A percentile compares a stretch with the other conserved stretches of the same genome.
Evolutionary conservation across 53 echinoderm and acorn worm species (phyloP).

Genomic region (Paracentrotus lividus): DNA sequence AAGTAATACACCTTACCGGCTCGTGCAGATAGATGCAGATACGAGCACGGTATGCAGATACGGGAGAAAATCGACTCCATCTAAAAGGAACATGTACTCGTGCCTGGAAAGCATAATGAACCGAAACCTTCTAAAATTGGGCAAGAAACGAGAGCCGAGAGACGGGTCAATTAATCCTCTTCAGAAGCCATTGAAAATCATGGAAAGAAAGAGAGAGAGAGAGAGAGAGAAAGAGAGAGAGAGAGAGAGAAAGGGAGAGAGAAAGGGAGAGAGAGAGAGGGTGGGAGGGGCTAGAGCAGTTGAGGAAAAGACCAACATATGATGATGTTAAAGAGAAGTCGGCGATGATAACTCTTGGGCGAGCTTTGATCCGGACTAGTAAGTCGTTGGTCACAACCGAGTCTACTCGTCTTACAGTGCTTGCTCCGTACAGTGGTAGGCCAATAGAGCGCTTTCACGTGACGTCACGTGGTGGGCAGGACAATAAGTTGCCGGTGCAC

Average conservation of each 20-base stretch:
- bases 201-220: background rate
- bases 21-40: background rate
- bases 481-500: too few relatives aligned
- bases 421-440: too few relatives aligned
- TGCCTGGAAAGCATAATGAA: slow-evolving; percentile 46
- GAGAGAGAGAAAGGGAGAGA: background rate
- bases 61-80: slow-evolving; percentile 5
- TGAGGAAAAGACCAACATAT: background rate
- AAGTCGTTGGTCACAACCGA: too few relatives aligned
- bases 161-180: slow-evolving; percentile 23
- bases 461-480: too few relatives aligned
- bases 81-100: slow-evolving; percentile 23
- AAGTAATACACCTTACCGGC: background rate
- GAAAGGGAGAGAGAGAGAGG: background rate
- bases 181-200: slow-evolving; percentile 15
- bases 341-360: too few relatives aligned
- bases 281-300: background rate
- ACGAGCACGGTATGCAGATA: background rate
- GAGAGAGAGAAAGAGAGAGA: background rate
- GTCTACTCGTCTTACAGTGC: too few relatives aligned
- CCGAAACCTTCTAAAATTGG: slow-evolving; percentile 30
- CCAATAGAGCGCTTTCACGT: too few relatives aligned
- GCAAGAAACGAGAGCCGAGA: slow-evolving; percentile 4
- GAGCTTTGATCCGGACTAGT: too few relatives aligned
- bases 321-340: too few relatives aligned